A percentile compares a stretch with the other conserved stretches of the same genome.
Evolutionary conservation across 1,140 invertebrate genomes (phyloP).

Genomic region (Plectrocnemia conspersa): DNA sequence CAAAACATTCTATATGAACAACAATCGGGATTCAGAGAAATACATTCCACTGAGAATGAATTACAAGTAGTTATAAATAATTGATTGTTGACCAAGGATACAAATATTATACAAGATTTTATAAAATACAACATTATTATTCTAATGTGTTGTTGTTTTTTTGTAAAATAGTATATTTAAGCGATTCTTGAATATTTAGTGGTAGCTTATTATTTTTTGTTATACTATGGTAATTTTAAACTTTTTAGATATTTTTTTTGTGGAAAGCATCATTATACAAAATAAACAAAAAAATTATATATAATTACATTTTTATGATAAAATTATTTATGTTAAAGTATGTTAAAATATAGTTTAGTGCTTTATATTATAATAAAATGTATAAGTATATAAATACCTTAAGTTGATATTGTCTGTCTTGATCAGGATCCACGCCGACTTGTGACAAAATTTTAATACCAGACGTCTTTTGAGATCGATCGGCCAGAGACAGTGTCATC

Average conservation of each 20-base stretch:
- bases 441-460: conserved; percentile 95
- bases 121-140: no score
- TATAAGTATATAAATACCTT: conserved; percentile 61
- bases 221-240: no score
- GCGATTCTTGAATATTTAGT: no score
- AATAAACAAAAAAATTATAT: neutral
- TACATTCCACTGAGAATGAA: no score
- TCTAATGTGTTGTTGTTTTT: no score
- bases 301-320: conserved; percentile 4
- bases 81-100: no score
- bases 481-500: conserved; percentile 96
- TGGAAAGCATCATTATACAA: conserved; percentile 1
- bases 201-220: no score
- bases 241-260: conserved; percentile 11
- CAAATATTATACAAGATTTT: no score
- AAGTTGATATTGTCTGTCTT: conserved; percentile 82
- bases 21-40: no score
- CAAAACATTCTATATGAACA: no score
- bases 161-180: no score
- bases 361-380: conserved; percentile 21
- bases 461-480: conserved; percentile 92
- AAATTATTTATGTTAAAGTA: conserved; percentile 14
- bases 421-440: conserved; percentile 91
- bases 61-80: no score
- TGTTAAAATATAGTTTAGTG: conserved; percentile 16